Conservation (phyloP, 2,888 invertebrate genomes). For the Lymantria dispar region DNA sequence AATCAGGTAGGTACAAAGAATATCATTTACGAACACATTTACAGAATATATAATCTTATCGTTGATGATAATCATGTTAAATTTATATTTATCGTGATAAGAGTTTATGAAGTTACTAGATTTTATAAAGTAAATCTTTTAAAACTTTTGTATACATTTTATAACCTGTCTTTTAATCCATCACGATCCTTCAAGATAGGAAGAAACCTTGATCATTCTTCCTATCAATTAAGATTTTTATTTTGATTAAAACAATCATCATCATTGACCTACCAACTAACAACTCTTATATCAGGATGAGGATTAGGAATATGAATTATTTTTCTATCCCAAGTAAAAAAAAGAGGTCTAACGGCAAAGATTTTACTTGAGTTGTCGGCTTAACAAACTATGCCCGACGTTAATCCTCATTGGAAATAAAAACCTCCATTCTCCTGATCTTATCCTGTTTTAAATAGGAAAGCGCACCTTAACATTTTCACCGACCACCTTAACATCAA, state of each 20-base stretch:
- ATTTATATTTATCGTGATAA: slow-evolving; percentile 23
- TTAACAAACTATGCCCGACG: no score
- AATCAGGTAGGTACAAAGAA: not conserved
- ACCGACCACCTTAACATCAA: no score
- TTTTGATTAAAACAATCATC: no score
- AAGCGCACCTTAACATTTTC: not conserved
- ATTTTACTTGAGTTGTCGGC: no score
- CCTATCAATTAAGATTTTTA: no score
- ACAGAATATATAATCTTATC: slow-evolving; percentile 10
- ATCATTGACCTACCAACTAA: no score
- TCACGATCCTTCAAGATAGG: not conserved
- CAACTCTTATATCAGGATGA: no score
- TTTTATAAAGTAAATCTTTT: not conserved
- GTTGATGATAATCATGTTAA: slow-evolving; percentile 11
- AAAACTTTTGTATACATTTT: not conserved
- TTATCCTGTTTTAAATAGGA: not conserved
- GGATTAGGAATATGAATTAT: no score
- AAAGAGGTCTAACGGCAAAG: no score
- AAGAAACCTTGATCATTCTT: not conserved
- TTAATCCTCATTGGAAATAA: no score
- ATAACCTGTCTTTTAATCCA: no score
- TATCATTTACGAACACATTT: not conserved
- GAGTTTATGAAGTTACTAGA: slow-evolving; percentile 4
- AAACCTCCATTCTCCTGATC: not conserved
- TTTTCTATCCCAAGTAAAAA: no score